Percentiles rank a stretch among this genome's conserved stretches.
phyloP scores from a whole-genome alignment of 2,797 vertebrate genomes.

The Apodemus agrarius region DNA sequence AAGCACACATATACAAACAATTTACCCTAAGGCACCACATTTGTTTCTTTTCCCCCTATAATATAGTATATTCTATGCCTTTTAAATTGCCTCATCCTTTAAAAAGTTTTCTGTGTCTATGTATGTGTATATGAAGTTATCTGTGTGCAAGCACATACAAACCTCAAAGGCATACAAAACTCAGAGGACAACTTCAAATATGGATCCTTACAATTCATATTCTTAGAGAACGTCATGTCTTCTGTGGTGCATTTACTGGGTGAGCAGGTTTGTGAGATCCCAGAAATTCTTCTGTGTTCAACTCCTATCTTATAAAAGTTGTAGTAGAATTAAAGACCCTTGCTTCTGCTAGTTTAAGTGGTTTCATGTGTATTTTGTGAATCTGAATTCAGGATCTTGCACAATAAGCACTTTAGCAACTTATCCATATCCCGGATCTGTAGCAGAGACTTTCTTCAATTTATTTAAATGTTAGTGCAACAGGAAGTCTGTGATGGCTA shows the following conservation, averaged over 20 bases:
- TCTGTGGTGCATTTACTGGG: not conserved
- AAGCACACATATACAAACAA: not conserved
- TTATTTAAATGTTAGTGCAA: too few relatives aligned
- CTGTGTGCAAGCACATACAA: not conserved
- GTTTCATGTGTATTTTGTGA: not conserved
- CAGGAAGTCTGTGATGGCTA: too few relatives aligned
- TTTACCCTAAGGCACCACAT: not conserved
- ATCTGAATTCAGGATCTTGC: too few relatives aligned
- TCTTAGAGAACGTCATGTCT: too few relatives aligned
- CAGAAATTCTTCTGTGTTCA: not conserved
- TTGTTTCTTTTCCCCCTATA: constrained; percentile 29
- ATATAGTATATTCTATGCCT: not conserved
- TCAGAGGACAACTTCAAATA: too few relatives aligned
- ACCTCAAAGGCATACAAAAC: too few relatives aligned
- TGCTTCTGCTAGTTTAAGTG: not conserved
- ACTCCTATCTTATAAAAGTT: not conserved
- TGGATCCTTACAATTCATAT: not conserved
- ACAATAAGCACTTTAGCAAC: not conserved
- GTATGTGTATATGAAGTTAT: not conserved
- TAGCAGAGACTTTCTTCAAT: too few relatives aligned
- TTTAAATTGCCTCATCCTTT: not conserved
- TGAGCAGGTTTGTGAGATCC: not conserved
- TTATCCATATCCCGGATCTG: too few relatives aligned
- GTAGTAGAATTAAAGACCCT: too few relatives aligned
- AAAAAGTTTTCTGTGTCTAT: not conserved